Conservation (phyloP, 2,888 invertebrate species). For the Craniophora ligustri region DNA sequence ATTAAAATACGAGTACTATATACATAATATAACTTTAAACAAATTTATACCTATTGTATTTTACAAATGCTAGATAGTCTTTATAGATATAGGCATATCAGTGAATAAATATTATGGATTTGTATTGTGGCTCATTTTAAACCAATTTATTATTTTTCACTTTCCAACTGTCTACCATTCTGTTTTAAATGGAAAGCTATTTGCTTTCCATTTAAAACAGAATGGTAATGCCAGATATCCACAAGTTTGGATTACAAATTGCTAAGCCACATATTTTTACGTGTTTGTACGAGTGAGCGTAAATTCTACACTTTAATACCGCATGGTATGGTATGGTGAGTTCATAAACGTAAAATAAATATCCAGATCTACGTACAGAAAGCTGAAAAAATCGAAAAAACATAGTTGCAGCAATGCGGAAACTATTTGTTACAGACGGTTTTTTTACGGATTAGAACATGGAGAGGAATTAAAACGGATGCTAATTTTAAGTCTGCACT, state of each 20-base stretch:
- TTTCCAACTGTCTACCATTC: too few relatives aligned
- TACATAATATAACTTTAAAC: too few relatives aligned
- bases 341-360: slow-evolving; percentile 22
- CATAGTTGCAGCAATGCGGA: slow-evolving; percentile 26
- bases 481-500: slow-evolving; percentile 27
- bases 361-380: slow-evolving; percentile 8
- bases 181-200: too few relatives aligned
- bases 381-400: slow-evolving; percentile 22
- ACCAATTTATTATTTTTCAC: too few relatives aligned
- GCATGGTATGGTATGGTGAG: slow-evolving; percentile 12
- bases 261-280: slow-evolving; percentile 46
- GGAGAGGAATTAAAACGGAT: slow-evolving; percentile 32
- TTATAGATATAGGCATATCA: too few relatives aligned
- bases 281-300: slow-evolving; percentile 22
- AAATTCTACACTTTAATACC: slow-evolving; percentile 47
- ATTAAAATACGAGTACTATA: too few relatives aligned
- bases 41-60: too few relatives aligned
- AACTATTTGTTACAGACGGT: slow-evolving; percentile 18
- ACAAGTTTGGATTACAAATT: slow-evolving; percentile 53
- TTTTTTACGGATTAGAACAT: slow-evolving; percentile 30
- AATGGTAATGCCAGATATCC: slow-evolving; percentile 56
- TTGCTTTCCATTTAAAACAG: too few relatives aligned
- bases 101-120: too few relatives aligned
- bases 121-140: too few relatives aligned
- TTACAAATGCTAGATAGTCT: too few relatives aligned